Evolutionary conservation across 2,113 vertebrate genomes (phyloP).

Genomic region (Narcine bancroftii): DNA sequence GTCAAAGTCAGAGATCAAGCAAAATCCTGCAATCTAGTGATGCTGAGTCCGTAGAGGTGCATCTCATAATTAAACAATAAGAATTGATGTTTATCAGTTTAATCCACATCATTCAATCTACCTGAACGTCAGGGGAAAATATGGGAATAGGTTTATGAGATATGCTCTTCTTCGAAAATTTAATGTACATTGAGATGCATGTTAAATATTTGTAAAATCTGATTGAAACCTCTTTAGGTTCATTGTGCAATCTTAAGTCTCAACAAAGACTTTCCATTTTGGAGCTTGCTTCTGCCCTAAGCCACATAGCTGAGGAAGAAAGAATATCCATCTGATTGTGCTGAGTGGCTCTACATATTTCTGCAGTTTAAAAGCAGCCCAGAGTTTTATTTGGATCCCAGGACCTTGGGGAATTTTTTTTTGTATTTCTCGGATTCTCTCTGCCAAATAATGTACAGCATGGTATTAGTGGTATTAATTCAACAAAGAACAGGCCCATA

Average conservation of each 20-base stretch:
- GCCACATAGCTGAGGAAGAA: neutral
- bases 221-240: neutral
- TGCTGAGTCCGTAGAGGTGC: neutral
- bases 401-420: too few species aligned
- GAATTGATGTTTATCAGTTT: neutral
- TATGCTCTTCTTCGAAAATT: neutral
- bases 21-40: slow-evolving; percentile 14
- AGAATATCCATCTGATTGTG: neutral
- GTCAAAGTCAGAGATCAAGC: neutral
- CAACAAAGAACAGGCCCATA: neutral
- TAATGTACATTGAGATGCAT: neutral
- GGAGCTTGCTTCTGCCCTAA: neutral
- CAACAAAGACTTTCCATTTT: neutral
- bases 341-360: neutral
- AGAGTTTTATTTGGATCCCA: neutral
- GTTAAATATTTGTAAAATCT: neutral
- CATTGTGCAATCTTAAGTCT: neutral
- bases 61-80: slow-evolving; percentile 20
- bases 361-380: neutral
- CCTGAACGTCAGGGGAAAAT: neutral
- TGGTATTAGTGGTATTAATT: neutral
- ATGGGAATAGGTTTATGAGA: neutral
- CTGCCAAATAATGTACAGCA: neutral
- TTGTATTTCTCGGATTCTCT: too few species aligned
- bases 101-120: neutral